Evolutionary conservation across 2,888 invertebrate species (phyloP).

Genomic region (Toxonevra muliebris): DNA sequence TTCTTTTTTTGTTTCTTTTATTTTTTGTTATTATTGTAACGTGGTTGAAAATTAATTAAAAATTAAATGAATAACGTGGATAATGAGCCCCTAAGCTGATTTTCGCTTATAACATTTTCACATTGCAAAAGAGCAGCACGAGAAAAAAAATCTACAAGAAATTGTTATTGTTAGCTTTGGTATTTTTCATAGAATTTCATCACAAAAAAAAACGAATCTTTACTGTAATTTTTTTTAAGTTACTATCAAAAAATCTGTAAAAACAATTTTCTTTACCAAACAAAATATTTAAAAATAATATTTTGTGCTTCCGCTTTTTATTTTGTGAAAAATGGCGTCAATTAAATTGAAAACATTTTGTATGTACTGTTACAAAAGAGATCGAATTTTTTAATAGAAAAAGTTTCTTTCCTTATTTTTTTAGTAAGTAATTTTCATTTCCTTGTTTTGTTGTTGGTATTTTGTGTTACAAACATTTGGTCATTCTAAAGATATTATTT

Average conservation of each 20-base stretch:
- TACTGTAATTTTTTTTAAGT: neutral
- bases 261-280: slow-evolving; percentile 21
- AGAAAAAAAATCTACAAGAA: neutral
- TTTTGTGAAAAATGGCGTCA: slow-evolving; percentile 1
- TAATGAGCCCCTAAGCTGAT: slow-evolving; percentile 63
- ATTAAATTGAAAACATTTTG: slow-evolving; percentile 15
- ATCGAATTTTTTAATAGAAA: slow-evolving; percentile 19
- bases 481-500: too few species aligned
- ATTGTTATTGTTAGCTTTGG: slow-evolving; percentile 4
- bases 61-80: slow-evolving; percentile 61
- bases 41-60: slow-evolving; percentile 59
- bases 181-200: slow-evolving; percentile 14
- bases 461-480: too few species aligned
- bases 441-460: too few species aligned
- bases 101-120: slow-evolving; percentile 53
- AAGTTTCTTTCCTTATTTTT: neutral
- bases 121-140: slow-evolving; percentile 9
- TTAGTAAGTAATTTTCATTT: too few species aligned
- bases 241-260: neutral
- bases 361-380: slow-evolving; percentile 8
- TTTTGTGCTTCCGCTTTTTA: slow-evolving; percentile 1
- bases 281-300: slow-evolving; percentile 27
- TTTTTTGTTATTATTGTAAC: slow-evolving; percentile 44
- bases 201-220: slow-evolving; percentile 3
- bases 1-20: slow-evolving; percentile 48